Percentiles rank a stretch among this genome's conserved stretches.
phyloP scores from a whole-genome alignment of 1,140 invertebrate species.

The Drosophila seguyi region DNA sequence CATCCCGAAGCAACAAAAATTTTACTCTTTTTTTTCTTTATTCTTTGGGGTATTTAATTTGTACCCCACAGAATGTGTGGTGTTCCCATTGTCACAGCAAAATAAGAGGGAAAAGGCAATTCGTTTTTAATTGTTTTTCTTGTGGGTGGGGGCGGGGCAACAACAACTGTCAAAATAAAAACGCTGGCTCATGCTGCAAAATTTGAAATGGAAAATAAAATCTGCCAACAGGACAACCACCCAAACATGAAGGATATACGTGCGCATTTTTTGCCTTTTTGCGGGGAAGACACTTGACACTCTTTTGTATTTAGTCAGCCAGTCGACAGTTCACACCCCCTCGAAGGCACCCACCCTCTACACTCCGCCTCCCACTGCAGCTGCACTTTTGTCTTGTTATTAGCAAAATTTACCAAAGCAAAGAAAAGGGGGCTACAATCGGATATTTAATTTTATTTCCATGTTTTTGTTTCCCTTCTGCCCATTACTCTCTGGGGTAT shows the following conservation, averaged over 20 bases:
- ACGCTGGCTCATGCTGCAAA: constrained; percentile 68
- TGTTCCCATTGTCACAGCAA: constrained; percentile 25
- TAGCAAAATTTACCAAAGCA: constrained; percentile 69
- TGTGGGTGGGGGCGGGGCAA: constrained; percentile 9
- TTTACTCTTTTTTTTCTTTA: constrained; percentile 9
- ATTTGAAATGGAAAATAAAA: constrained; percentile 71
- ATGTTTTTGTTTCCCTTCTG: constrained; percentile 60
- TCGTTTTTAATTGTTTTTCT: constrained; percentile 77
- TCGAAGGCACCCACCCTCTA: constrained; percentile 4
- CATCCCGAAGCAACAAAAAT: constrained; percentile 50
- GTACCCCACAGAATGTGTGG: constrained; percentile 36
- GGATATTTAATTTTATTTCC: constrained; percentile 84
- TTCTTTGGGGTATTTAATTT: constrained; percentile 46
- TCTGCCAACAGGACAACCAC: constrained; percentile 54
- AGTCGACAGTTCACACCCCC: constrained; percentile 49
- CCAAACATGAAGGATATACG: constrained; percentile 14
- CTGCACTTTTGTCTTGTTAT: constrained; percentile 71
- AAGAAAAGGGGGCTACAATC: constrained; percentile 47
- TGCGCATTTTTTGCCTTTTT: constrained; percentile 64
- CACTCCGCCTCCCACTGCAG: constrained; percentile 20
- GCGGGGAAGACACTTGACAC: constrained; percentile 75
- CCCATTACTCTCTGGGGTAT: background rate
- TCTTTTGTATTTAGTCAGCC: constrained; percentile 78
- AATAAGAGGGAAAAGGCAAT: constrained; percentile 49
- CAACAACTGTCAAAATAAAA: constrained; percentile 80